Evolutionary conservation across 2,113 vertebrate genomes (phyloP).

Genomic region (Chionis minor): DNA sequence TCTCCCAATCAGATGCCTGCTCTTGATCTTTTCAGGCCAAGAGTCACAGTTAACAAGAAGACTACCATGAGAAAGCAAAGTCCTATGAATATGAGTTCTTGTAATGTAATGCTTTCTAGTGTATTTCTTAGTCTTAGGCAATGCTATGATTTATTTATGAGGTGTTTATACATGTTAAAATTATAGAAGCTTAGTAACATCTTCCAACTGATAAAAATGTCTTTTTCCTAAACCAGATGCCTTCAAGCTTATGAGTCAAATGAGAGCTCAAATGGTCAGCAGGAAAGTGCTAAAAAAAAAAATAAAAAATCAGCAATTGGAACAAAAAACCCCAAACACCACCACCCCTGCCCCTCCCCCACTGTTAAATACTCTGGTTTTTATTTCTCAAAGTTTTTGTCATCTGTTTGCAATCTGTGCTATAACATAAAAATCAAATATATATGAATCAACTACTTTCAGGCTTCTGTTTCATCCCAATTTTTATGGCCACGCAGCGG

Average conservation of each 20-base stretch:
- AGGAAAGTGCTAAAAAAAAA: background rate
- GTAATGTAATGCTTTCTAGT: background rate
- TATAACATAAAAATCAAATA: background rate
- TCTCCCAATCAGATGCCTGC: background rate
- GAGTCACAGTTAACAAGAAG: background rate
- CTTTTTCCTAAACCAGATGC: background rate
- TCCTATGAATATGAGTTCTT: background rate
- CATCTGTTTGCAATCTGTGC: background rate
- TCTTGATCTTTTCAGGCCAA: background rate
- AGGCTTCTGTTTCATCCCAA: background rate
- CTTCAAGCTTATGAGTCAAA: background rate
- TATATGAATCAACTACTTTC: background rate
- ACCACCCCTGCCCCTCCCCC: rapidly evolving
- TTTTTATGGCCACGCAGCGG: background rate
- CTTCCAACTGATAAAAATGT: background rate
- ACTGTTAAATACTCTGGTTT: background rate
- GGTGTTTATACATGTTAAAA: background rate
- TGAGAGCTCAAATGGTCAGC: background rate
- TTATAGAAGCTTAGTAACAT: background rate
- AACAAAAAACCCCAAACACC: background rate
- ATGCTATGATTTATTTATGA: background rate
- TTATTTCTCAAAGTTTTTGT: background rate
- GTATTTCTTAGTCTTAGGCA: background rate
- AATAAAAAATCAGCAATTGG: background rate
- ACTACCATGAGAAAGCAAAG: background rate